A percentile compares a stretch with the other conserved stretches of the same genome.
phyloP scores from a whole-genome alignment of 2,797 vertebrate genomes.

The Amazona finschi region DNA sequence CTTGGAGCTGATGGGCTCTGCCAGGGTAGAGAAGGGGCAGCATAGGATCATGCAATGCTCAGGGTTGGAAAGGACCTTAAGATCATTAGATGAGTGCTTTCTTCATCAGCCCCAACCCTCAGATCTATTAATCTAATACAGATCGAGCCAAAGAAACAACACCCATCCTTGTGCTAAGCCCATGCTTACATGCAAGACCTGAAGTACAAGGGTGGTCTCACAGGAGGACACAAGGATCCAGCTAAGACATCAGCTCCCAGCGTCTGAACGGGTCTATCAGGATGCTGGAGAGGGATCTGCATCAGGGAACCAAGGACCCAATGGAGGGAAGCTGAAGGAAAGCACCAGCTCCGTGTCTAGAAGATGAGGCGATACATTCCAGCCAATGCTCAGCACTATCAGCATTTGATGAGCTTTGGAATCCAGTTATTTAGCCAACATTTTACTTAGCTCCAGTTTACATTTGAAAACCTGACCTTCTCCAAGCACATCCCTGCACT shows the following conservation, averaged over 20 bases:
- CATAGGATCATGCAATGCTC: background rate
- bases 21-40: background rate
- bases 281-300: background rate
- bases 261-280: background rate
- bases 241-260: background rate
- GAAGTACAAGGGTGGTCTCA: too few species aligned
- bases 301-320: background rate
- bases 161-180: accelerated
- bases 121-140: background rate
- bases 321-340: conserved; percentile 2
- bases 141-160: background rate
- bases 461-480: conserved; percentile 71
- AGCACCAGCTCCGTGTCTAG: background rate
- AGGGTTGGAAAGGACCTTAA: background rate
- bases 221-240: accelerated
- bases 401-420: conserved; percentile 62
- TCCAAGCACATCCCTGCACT: accelerated
- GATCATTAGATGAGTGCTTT: background rate
- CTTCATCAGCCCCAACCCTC: background rate
- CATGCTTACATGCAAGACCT: accelerated
- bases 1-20: background rate
- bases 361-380: conserved; percentile 28
- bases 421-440: conserved; percentile 55
- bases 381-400: conserved; percentile 5
- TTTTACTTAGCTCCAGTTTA: conserved; percentile 58